These are phyloP conservation scores for Manis pentadactyla DNA, from an alignment of 2,797 vertebrate species.

Conservation along the genomic window DNA sequence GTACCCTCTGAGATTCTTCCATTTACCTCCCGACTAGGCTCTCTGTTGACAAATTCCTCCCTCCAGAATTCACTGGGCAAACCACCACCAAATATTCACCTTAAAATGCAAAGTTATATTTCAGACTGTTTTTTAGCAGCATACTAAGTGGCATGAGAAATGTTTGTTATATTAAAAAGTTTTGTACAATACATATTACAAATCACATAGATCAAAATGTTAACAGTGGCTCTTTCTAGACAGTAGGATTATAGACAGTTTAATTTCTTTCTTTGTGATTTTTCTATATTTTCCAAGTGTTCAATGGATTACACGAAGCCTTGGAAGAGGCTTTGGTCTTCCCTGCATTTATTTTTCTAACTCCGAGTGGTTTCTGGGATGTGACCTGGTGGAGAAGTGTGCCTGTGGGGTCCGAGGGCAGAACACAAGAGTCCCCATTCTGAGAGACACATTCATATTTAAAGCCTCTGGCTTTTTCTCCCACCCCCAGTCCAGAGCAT, in stretches of 20 bases:
- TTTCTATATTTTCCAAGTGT: not conserved
- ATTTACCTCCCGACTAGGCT: not conserved
- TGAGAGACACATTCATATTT: not conserved
- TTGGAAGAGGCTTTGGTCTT: not conserved
- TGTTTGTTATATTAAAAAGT: conserved; percentile 13
- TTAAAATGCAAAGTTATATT: not conserved
- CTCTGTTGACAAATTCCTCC: not conserved
- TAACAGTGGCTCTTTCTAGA: conserved; percentile 21
- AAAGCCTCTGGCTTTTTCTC: not conserved
- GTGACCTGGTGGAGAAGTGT: not conserved
- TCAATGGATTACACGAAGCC: not conserved
- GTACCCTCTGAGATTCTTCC: not conserved
- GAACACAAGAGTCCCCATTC: not conserved
- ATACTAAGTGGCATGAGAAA: not conserved
- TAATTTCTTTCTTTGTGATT: not conserved
- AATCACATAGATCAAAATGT: not conserved
- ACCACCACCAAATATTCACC: conserved; percentile 8
- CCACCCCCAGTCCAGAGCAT: not conserved
- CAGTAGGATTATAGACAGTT: not conserved
- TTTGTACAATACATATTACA: not conserved
- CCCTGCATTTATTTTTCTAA: not conserved
- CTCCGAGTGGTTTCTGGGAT: not conserved
- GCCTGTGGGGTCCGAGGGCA: not conserved
- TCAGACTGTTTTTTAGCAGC: conserved; percentile 42
- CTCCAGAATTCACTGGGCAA: not conserved